Percentiles rank a stretch among this genome's conserved stretches.
Evolutionary conservation across 2,113 vertebrate species (phyloP).

Genomic region (Gadus chalcogrammus): DNA sequence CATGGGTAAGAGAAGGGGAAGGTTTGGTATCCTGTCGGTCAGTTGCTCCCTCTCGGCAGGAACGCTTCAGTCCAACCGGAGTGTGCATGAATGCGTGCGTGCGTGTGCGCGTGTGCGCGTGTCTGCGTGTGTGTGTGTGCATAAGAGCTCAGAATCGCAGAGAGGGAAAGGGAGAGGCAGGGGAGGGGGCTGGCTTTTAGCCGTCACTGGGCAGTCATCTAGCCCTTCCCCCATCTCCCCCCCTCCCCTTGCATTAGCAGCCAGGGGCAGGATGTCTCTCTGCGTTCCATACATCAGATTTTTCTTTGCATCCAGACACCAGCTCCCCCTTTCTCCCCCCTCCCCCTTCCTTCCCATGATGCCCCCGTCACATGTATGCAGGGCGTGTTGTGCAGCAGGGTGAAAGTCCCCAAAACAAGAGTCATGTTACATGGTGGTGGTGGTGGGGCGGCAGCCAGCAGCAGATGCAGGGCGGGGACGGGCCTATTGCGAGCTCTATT

Average conservation of each 20-base stretch:
- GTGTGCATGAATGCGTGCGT: background rate
- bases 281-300: too few species aligned
- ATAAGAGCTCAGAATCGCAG: background rate
- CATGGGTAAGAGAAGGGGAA: background rate
- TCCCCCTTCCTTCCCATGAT: too few species aligned
- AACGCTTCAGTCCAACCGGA: slow-evolving; percentile 36
- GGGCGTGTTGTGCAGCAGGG: slow-evolving; percentile 29
- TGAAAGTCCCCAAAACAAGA: slow-evolving; percentile 42
- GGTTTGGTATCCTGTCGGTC: slow-evolving; percentile 65
- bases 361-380: slow-evolving; percentile 31
- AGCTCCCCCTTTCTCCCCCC: too few species aligned
- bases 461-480: slow-evolving; percentile 20
- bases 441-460: background rate
- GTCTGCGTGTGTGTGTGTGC: slow-evolving; percentile 11
- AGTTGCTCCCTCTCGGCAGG: slow-evolving; percentile 37
- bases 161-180: background rate
- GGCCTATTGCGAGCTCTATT: slow-evolving; percentile 35
- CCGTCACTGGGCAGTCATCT: too few species aligned
- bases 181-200: background rate
- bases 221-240: too few species aligned
- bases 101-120: background rate
- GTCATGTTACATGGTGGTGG: slow-evolving; percentile 44
- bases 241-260: too few species aligned
- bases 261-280: too few species aligned
- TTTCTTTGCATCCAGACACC: too few species aligned